A percentile compares a stretch with the other conserved stretches of the same genome.
These are phyloP conservation scores for Okapia johnstoni DNA, from an alignment of 2,113 vertebrate genomes.

Conservation along the genomic window DNA sequence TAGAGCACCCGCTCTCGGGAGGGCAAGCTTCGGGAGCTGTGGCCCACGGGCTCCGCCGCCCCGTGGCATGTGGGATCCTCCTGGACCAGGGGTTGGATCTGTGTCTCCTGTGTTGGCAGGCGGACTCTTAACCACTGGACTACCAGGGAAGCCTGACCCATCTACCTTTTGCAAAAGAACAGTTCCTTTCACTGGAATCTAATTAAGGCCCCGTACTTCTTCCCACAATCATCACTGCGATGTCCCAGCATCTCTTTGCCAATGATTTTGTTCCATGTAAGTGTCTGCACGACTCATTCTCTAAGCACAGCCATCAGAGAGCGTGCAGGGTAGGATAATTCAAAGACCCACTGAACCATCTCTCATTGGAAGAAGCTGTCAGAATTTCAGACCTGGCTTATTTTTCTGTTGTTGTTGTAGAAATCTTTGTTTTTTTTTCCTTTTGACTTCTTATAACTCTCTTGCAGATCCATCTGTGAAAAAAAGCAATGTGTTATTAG, in stretches of 20 bases:
- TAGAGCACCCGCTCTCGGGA: background rate
- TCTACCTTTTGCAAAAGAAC: background rate
- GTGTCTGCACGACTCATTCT: background rate
- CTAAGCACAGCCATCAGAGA: background rate
- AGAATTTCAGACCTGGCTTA: conserved; percentile 17
- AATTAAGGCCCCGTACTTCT: background rate
- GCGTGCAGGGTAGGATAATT: background rate
- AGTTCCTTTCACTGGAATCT: background rate
- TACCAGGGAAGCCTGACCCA: background rate
- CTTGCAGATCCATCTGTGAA: background rate
- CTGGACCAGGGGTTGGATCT: background rate
- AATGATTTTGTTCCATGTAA: background rate
- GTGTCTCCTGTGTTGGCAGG: background rate
- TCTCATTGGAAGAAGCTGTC: background rate
- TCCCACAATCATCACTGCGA: fast-evolving
- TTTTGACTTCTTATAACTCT: background rate
- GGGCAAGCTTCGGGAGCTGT: background rate
- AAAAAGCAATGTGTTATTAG: conserved; percentile 42
- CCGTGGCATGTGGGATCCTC: background rate
- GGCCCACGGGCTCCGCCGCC: fast-evolving
- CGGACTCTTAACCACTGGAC: background rate
- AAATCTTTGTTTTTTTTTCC: background rate
- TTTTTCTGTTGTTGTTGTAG: background rate
- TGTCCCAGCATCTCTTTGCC: background rate
- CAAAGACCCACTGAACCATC: background rate